Evolutionary conservation across 2,888 invertebrate genomes (phyloP).

Genomic region (Sinelater perroti): DNA sequence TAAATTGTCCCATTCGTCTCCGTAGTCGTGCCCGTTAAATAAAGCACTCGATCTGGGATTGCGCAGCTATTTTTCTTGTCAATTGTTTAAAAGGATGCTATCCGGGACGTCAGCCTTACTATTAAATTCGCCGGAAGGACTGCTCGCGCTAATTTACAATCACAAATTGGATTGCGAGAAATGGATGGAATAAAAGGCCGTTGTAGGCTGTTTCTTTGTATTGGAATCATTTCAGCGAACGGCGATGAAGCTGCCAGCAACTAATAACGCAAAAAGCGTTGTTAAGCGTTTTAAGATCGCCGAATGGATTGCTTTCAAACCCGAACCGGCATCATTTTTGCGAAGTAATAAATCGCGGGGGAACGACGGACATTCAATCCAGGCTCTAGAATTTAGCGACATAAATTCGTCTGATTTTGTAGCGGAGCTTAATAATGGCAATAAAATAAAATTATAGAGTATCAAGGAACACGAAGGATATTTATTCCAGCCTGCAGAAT

Average conservation of each 20-base stretch:
- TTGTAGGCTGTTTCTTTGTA: background rate
- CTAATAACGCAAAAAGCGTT: background rate
- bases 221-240: background rate
- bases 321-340: no score
- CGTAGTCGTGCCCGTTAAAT: background rate
- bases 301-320: no score
- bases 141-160: conserved; percentile 3
- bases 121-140: conserved; percentile 8
- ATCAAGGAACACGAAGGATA: no score
- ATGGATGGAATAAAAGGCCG: background rate
- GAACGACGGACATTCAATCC: no score
- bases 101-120: conserved; percentile 3
- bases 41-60: background rate
- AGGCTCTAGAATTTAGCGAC: no score
- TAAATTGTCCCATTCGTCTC: background rate
- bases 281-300: no score
- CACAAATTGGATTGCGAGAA: conserved; percentile 3
- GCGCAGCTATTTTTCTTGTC: conserved; percentile 13
- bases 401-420: no score
- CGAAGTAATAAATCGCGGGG: no score
- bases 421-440: no score
- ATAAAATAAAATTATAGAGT: no score
- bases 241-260: background rate
- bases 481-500: no score
- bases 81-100: conserved; percentile 17